Conservation (phyloP, 2,888 invertebrate species). For the Cryptus armator region DNA sequence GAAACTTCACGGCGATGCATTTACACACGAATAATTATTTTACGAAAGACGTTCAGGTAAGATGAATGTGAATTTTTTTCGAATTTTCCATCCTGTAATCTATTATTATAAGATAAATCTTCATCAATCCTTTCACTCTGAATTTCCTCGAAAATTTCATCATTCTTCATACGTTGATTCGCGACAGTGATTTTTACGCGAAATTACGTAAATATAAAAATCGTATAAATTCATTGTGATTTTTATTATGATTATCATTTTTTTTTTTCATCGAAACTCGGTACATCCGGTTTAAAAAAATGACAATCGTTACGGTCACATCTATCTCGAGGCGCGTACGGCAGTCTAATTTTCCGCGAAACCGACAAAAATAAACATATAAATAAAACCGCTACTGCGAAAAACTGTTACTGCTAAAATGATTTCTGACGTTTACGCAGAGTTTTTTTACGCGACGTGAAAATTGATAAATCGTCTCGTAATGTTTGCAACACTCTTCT, state of each 20-base stretch:
- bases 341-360: no score
- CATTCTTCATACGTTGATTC: no score
- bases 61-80: neutral
- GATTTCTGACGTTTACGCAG: neutral
- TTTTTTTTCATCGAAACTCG: no score
- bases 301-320: no score
- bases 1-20: constrained; percentile 91
- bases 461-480: neutral
- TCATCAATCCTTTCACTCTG: neutral
- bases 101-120: neutral
- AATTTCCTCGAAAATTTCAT: no score
- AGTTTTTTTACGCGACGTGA: neutral
- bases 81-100: neutral
- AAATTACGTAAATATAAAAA: neutral
- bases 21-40: constrained; percentile 92
- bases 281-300: no score
- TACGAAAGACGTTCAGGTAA: constrained; percentile 91
- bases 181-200: no score
- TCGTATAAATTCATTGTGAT: neutral
- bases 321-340: no score
- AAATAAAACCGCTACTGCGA: neutral
- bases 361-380: neutral
- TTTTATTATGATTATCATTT: neutral
- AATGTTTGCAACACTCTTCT: neutral
- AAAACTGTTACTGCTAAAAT: neutral